phyloP scores from a whole-genome alignment of 2,113 vertebrate species.

The Acinonyx jubatus region DNA sequence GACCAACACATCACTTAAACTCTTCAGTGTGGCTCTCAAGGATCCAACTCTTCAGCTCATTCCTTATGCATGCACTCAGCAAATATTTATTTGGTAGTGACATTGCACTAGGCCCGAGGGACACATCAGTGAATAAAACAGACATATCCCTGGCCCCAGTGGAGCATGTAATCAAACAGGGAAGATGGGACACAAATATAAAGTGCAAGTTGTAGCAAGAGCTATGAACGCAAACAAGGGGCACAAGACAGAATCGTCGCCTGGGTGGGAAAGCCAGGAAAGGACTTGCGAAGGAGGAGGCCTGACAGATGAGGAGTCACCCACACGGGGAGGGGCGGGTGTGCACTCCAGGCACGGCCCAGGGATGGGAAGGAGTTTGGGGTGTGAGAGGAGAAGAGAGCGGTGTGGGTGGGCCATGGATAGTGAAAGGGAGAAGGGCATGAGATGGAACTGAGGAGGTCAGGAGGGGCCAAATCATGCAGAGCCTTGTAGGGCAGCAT shows the following conservation, averaged over 20 bases:
- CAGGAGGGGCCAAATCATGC: not conserved
- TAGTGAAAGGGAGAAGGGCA: rapidly evolving
- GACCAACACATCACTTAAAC: not conserved
- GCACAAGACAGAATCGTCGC: not conserved
- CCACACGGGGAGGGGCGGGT: not conserved
- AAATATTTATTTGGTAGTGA: not conserved
- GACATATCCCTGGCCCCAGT: not conserved
- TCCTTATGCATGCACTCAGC: not conserved
- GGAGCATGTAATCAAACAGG: not conserved
- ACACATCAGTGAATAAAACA: not conserved
- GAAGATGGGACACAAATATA: not conserved
- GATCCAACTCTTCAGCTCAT: not conserved
- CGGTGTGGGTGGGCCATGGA: not conserved
- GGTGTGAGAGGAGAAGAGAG: not conserved
- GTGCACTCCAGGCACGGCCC: not conserved
- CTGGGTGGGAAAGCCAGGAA: not conserved
- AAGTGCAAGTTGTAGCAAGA: not conserved
- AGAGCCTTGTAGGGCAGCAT: not conserved
- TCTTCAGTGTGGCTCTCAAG: not conserved
- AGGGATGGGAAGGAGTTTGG: not conserved
- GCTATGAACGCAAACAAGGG: not conserved
- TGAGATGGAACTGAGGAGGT: not conserved
- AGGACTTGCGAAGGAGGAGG: not conserved
- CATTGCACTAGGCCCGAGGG: not conserved
- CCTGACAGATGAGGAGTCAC: not conserved